These are phyloP conservation scores for Ornithoptera alexandrae DNA, from an alignment of 2,888 invertebrate genomes.

Conservation along the genomic window DNA sequence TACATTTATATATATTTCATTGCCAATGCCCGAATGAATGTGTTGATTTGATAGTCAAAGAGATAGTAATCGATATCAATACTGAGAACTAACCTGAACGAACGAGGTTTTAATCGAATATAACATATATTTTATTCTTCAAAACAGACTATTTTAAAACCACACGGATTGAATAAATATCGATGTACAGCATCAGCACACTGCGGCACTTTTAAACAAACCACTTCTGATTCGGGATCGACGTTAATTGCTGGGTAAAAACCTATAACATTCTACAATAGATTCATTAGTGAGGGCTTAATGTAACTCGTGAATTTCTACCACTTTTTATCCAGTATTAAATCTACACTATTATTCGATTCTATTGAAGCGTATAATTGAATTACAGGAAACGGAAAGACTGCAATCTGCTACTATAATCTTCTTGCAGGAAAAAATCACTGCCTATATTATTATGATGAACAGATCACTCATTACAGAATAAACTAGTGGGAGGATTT, in stretches of 20 bases:
- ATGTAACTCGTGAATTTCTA: constrained; percentile 33
- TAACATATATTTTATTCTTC: background rate
- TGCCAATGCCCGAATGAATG: too few relatives aligned
- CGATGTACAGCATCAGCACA: background rate
- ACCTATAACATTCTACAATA: constrained; percentile 38
- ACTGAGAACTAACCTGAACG: background rate
- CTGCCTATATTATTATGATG: background rate
- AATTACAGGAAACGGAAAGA: background rate
- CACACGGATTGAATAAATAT: background rate
- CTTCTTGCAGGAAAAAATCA: background rate
- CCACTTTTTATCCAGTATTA: constrained; percentile 44
- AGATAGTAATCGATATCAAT: background rate
- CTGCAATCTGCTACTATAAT: background rate
- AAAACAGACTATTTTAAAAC: background rate
- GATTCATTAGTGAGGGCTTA: constrained; percentile 37
- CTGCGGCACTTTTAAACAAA: constrained; percentile 45
- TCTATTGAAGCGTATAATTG: constrained; percentile 43
- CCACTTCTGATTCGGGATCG: constrained; percentile 40
- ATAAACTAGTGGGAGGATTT: too few relatives aligned
- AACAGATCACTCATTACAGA: too few relatives aligned
- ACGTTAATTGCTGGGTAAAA: constrained; percentile 39
- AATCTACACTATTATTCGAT: constrained; percentile 32
- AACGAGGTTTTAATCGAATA: background rate
- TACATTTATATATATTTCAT: too few relatives aligned
- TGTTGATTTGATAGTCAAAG: background rate